Evolutionary conservation across 30 jellyfish, hydroid and myxozoan genomes (phyloP).

Genomic region (Pseudorhiza aurosa): DNA sequence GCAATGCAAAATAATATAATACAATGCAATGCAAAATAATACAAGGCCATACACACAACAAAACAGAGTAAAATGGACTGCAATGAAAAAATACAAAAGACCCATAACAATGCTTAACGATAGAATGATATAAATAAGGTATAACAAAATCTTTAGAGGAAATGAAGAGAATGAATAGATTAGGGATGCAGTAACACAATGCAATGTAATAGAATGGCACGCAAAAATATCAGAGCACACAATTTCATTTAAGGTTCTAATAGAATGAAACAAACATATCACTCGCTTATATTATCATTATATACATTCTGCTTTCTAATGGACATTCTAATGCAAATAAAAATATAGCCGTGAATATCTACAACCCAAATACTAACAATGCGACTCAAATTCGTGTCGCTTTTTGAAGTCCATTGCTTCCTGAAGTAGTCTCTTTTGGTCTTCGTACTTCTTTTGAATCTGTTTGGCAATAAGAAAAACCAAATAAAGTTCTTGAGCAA

Average conservation of each 20-base stretch:
- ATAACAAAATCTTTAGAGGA: too few species aligned
- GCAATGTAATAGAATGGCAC: too few species aligned
- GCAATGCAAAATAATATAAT: background rate
- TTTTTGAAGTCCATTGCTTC: conserved; percentile 73
- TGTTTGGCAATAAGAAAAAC: conserved; percentile 1
- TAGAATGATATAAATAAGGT: too few species aligned
- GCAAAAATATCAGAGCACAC: too few species aligned
- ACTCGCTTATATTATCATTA: background rate
- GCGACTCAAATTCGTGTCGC: conserved; percentile 42
- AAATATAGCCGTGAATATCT: conserved; percentile 20
- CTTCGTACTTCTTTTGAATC: conserved; percentile 79
- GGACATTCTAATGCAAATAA: background rate
- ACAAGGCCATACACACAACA: background rate
- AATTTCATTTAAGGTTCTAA: too few species aligned
- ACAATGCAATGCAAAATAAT: background rate
- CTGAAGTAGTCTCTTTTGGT: conserved; percentile 56
- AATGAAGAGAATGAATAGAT: too few species aligned
- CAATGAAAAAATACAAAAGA: background rate
- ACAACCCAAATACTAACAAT: conserved; percentile 34
- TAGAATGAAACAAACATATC: background rate
- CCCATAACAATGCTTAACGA: too few species aligned
- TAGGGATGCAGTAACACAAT: too few species aligned
- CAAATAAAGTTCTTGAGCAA: too few species aligned
- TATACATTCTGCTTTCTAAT: background rate
- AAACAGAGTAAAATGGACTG: background rate